These are phyloP conservation scores for Metellina segmentata DNA, from an alignment of 2,888 invertebrate species.

Conservation along the genomic window DNA sequence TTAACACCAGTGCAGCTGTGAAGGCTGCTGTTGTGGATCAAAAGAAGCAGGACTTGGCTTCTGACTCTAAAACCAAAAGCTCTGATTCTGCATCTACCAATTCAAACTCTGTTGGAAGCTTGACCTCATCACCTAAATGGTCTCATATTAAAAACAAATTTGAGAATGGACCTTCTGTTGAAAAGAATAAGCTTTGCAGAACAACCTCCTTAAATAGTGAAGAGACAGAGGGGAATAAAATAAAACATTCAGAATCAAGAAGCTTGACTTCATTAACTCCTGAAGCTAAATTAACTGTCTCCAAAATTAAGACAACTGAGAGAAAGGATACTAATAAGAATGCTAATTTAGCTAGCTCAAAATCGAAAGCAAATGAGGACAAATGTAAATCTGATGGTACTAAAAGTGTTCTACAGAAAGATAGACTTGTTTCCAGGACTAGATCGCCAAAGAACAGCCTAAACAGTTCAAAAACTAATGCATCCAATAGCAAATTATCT, in stretches of 20 bases:
- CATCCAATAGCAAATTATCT: neutral
- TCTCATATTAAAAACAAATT: conserved; percentile 75
- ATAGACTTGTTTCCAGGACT: conserved; percentile 10
- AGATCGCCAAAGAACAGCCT: conserved; percentile 45
- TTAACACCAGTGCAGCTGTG: conserved; percentile 8
- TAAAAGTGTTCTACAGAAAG: conserved; percentile 1
- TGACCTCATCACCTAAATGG: conserved; percentile 75
- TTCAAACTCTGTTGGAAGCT: conserved; percentile 63
- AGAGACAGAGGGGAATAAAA: neutral
- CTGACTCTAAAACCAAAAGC: conserved; percentile 15
- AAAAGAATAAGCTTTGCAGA: conserved; percentile 14
- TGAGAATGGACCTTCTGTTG: conserved; percentile 42
- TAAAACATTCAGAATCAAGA: conserved; percentile 26
- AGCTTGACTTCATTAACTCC: conserved; percentile 20
- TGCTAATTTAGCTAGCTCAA: neutral
- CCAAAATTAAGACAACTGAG: conserved; percentile 20
- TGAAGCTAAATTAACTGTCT: conserved; percentile 28
- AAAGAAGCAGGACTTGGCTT: conserved; percentile 35
- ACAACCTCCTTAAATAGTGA: conserved; percentile 33
- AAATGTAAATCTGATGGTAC: conserved; percentile 8
- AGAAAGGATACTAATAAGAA: conserved; percentile 15
- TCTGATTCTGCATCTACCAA: conserved; percentile 17
- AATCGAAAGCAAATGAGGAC: conserved; percentile 32
- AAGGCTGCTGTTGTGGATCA: conserved; percentile 4
- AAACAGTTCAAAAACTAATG: conserved; percentile 36